phyloP scores from a whole-genome alignment of 1,140 invertebrate species.

The Conus betulinus region DNA sequence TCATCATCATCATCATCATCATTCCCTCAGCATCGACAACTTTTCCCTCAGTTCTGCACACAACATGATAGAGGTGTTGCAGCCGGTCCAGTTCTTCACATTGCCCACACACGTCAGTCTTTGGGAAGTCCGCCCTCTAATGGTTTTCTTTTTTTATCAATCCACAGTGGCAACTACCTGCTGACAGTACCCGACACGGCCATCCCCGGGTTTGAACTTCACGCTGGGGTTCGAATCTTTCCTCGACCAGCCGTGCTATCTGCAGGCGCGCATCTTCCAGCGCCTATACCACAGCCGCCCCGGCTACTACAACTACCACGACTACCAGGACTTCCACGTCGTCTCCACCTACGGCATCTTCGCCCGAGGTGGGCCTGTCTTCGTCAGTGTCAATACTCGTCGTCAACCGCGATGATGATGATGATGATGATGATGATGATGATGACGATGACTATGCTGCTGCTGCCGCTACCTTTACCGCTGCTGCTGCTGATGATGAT shows the following conservation, averaged over 20 bases:
- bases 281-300: background rate
- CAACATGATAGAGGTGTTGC: too few relatives aligned
- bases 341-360: constrained; percentile 21
- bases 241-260: background rate
- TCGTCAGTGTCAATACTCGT: background rate
- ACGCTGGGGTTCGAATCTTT: constrained; percentile 28
- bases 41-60: too few relatives aligned
- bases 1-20: too few relatives aligned
- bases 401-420: too few relatives aligned
- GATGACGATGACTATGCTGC: too few relatives aligned
- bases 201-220: constrained; percentile 25
- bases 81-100: too few relatives aligned
- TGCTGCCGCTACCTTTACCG: too few relatives aligned
- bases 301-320: background rate
- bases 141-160: background rate
- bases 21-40: too few relatives aligned
- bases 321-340: background rate
- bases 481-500: too few relatives aligned
- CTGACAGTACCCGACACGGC: background rate
- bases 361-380: background rate
- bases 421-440: too few relatives aligned
- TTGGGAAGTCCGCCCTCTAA: background rate
- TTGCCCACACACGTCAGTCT: too few relatives aligned
- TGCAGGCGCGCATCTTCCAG: background rate
- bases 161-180: constrained; percentile 14